A percentile compares a stretch with the other conserved stretches of the same genome.
phyloP scores from a whole-genome alignment of 2,888 invertebrate genomes.

The Sepioteuthis lessoniana region DNA sequence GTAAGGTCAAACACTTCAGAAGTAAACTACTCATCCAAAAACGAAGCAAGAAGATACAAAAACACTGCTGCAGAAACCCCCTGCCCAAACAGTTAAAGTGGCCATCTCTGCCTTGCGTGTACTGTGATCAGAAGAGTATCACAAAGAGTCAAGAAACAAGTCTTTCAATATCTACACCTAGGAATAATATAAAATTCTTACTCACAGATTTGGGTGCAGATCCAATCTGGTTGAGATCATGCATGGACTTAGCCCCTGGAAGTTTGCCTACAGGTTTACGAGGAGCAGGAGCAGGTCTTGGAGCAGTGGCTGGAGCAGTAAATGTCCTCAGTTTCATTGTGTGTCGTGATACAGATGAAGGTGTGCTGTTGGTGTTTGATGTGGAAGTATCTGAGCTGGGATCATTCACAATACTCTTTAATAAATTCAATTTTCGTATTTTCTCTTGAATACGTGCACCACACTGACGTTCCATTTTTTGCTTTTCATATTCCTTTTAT shows the following conservation, averaged over 20 bases:
- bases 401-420: slow-evolving; percentile 70
- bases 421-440: slow-evolving; percentile 70
- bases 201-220: background rate
- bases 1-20: too few species aligned
- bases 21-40: too few species aligned
- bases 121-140: too few species aligned
- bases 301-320: slow-evolving; percentile 51
- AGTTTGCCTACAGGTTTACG: slow-evolving; percentile 55
- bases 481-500: slow-evolving; percentile 66
- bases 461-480: slow-evolving; percentile 66
- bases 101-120: too few species aligned
- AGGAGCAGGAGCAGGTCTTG: slow-evolving; percentile 53
- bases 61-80: too few species aligned
- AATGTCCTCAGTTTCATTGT: slow-evolving; percentile 61
- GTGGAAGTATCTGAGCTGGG: slow-evolving; percentile 49
- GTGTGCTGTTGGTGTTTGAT: slow-evolving; percentile 51
- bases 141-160: too few species aligned
- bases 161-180: background rate
- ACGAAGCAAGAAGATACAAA: too few species aligned
- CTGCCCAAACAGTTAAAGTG: too few species aligned
- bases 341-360: slow-evolving; percentile 52
- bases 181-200: background rate
- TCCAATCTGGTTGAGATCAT: slow-evolving; percentile 55
- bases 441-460: slow-evolving; percentile 65
- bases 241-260: slow-evolving; percentile 57